These are phyloP conservation scores for Eriosoma lanigerum DNA, from an alignment of 1,140 invertebrate species.

Conservation along the genomic window DNA sequence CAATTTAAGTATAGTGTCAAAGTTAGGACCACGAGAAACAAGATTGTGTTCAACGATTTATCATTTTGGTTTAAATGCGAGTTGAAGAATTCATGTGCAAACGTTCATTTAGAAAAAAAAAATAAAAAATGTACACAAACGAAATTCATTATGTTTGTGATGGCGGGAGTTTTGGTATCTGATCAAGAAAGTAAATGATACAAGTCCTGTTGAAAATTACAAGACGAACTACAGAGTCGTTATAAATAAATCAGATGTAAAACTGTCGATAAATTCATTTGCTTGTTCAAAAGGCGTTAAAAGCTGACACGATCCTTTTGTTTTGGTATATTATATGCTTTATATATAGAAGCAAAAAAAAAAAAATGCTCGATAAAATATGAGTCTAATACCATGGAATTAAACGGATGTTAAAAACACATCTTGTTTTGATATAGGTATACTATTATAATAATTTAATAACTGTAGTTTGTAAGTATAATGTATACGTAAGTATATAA, in stretches of 20 bases:
- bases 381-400: no score
- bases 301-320: neutral
- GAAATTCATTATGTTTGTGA: conserved; percentile 17
- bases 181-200: conserved; percentile 14
- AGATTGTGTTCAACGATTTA: conserved; percentile 8
- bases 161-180: conserved; percentile 16
- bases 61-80: conserved; percentile 13
- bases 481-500: neutral
- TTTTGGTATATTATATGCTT: conserved; percentile 9
- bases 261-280: conserved; percentile 16
- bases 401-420: no score
- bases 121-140: neutral
- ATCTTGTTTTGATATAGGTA: no score
- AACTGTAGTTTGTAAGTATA: no score
- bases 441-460: no score
- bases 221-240: neutral
- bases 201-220: conserved; percentile 11
- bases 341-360: neutral
- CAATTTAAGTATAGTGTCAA: neutral
- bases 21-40: neutral
- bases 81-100: neutral
- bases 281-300: conserved; percentile 29
- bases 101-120: neutral
- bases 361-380: neutral
- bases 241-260: conserved; percentile 17